These are phyloP conservation scores for Trachurus trachurus DNA, from an alignment of 2,797 vertebrate genomes.

Conservation along the genomic window DNA sequence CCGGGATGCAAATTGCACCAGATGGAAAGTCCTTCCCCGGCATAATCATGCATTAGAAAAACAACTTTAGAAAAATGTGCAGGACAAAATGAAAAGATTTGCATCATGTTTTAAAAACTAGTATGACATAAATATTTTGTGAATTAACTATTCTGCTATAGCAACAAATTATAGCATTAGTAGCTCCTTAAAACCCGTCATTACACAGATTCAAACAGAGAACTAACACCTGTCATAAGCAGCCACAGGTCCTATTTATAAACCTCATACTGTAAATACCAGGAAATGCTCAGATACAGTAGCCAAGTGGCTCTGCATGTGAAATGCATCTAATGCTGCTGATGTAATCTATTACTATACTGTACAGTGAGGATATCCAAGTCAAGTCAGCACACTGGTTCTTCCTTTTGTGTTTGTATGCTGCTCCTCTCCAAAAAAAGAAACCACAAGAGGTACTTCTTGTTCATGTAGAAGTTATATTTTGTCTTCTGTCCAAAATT, in stretches of 20 bases:
- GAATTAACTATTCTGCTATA: constrained; percentile 13
- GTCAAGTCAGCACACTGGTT: constrained; percentile 8
- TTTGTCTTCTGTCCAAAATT: constrained; percentile 40
- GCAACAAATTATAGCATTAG: constrained; percentile 24
- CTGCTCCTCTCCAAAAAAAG: constrained; percentile 8
- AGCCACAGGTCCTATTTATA: constrained; percentile 7
- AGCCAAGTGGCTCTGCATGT: constrained; percentile 18
- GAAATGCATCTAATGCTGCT: constrained; percentile 25
- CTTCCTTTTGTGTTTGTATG: constrained; percentile 17
- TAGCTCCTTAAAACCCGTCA: constrained; percentile 15
- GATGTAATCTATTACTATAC: constrained; percentile 20
- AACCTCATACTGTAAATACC: constrained; percentile 23
- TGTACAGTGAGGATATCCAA: constrained; percentile 7
- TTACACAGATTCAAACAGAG: constrained; percentile 34
- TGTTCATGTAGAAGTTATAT: constrained; percentile 2
- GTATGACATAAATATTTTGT: constrained; percentile 4
- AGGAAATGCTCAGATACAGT: constrained; percentile 3
- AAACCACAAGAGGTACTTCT: constrained; percentile 8
- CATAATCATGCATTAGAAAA: not conserved
- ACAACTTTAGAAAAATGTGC: not conserved
- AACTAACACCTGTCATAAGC: constrained; percentile 20
- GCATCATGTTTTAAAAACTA: constrained; percentile 26
- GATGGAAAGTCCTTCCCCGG: constrained; percentile 41
- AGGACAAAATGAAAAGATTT: constrained; percentile 12
- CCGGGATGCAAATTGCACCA: constrained; percentile 37